Percentiles rank a stretch among this genome's conserved stretches.
phyloP scores from a whole-genome alignment of 2,888 invertebrate genomes.

The Bombylius major region DNA sequence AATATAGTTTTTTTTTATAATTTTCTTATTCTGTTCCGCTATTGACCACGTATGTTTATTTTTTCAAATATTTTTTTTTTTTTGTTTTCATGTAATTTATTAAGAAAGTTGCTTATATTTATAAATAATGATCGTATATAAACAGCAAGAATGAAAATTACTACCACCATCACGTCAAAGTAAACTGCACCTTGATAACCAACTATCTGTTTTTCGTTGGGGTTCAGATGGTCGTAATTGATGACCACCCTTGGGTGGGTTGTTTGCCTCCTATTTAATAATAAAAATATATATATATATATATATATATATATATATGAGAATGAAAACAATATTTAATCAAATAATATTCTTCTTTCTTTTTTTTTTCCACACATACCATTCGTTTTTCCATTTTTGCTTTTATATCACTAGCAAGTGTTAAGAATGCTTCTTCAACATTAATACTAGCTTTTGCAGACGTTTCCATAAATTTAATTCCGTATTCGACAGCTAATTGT shows the following conservation, averaged over 20 bases:
- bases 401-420: slow-evolving; percentile 93
- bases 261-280: slow-evolving; percentile 65
- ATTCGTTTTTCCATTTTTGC: slow-evolving; percentile 97
- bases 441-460: slow-evolving; percentile 97
- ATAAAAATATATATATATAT: neutral
- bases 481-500: slow-evolving; percentile 93
- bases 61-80: slow-evolving; percentile 4
- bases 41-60: slow-evolving; percentile 2
- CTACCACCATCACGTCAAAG: slow-evolving; percentile 55
- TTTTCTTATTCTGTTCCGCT: neutral
- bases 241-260: slow-evolving; percentile 74
- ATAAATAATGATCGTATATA: slow-evolving; percentile 9
- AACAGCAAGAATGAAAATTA: neutral
- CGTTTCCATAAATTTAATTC: slow-evolving; percentile 98
- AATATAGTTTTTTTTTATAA: neutral
- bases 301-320: neutral
- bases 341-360: too few species aligned
- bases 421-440: slow-evolving; percentile 96
- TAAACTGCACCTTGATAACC: slow-evolving; percentile 76
- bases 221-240: slow-evolving; percentile 67
- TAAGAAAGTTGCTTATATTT: slow-evolving; percentile 8
- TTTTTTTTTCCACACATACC: slow-evolving; percentile 42
- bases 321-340: neutral
- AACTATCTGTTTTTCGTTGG: slow-evolving; percentile 68
- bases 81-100: neutral